Base-by-base conservation (phyloP, 2,113 vertebrate species). In the Nycticorax nycticorax region DNA sequence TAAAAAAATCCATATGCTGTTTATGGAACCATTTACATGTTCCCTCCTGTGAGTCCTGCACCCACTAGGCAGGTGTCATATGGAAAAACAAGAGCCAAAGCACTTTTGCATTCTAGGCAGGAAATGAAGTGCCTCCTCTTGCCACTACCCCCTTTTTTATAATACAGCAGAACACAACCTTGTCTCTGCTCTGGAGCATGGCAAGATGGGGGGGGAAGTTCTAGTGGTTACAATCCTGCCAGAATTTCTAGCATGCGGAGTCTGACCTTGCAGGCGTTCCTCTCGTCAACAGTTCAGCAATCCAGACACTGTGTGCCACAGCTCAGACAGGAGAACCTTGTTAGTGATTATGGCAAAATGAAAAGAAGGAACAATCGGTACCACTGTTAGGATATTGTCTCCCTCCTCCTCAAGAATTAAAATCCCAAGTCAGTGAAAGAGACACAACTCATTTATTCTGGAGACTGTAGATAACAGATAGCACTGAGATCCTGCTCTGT, bases 41-140 rank as follows among this genome's bases (percentile, higher is more conserved):
- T 64, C 17, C 17, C 72, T 15, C 28, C 26, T 24, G 20, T 21
- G 67, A 68, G 18, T 35, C 27, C 39, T 39, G 56, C 14, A 80
- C 76, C 48, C 0, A 0, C 50, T 33, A 43, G 45, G 27, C 33
- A 60, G 16, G 16, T 24, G 47, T 53, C 18, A 30, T 1, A 21
- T 3, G 9, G 80, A 87, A 16, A 60, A 93, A 56, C 13, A 64
- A 64, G 22, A 68, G 39, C 3, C 53, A 88, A 75, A 59, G 16
- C 30, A 66, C 35, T 84, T 90, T 16, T 47, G 24, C 30, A 64
- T 76, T 68, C 56, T 11, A 84, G 28, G 52, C 56, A 91, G 33
- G 55, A 88, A 92, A 78, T 26, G 0, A 92, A 81, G 43, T 28
- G 32, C 19, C 28, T 72, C 27, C 28, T 88, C 72, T 76, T 86